These are phyloP conservation scores for Andrena marginata DNA, from an alignment of 2,888 invertebrate species.

Conservation along the genomic window DNA sequence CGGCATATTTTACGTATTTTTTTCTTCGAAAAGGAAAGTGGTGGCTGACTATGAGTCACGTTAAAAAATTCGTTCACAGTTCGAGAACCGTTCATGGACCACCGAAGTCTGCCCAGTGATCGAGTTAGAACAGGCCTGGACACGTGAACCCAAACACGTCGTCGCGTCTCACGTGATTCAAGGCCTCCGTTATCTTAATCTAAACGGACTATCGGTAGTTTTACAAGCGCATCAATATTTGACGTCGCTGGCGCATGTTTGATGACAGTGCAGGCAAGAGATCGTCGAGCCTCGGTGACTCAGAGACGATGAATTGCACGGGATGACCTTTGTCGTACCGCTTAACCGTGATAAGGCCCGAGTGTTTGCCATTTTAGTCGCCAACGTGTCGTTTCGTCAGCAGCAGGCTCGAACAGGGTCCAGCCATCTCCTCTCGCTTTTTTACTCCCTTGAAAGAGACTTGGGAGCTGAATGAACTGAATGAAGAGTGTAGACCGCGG, in stretches of 20 bases:
- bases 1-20: too few species aligned
- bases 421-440: not conserved
- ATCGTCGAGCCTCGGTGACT: slow-evolving; percentile 41
- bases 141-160: slow-evolving; percentile 7
- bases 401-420: not conserved
- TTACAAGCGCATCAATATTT: slow-evolving; percentile 67
- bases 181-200: slow-evolving; percentile 63
- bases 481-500: not conserved
- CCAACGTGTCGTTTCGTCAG: not conserved
- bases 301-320: slow-evolving; percentile 41
- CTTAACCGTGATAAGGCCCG: slow-evolving; percentile 23
- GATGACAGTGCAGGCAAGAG: slow-evolving; percentile 37
- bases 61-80: slow-evolving; percentile 10
- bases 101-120: not conserved
- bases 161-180: slow-evolving; percentile 39
- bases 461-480: slow-evolving; percentile 29
- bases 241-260: slow-evolving; percentile 43
- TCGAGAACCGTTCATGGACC: not conserved
- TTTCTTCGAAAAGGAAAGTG: not conserved
- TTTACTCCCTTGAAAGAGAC: not conserved
- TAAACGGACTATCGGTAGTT: slow-evolving; percentile 65
- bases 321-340: slow-evolving; percentile 50
- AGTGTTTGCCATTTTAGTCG: slow-evolving; percentile 27
- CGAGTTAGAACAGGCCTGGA: not conserved
- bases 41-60: not conserved